Evolutionary conservation across 2,888 invertebrate genomes (phyloP).

Genomic region (Eucera pruinosa): DNA sequence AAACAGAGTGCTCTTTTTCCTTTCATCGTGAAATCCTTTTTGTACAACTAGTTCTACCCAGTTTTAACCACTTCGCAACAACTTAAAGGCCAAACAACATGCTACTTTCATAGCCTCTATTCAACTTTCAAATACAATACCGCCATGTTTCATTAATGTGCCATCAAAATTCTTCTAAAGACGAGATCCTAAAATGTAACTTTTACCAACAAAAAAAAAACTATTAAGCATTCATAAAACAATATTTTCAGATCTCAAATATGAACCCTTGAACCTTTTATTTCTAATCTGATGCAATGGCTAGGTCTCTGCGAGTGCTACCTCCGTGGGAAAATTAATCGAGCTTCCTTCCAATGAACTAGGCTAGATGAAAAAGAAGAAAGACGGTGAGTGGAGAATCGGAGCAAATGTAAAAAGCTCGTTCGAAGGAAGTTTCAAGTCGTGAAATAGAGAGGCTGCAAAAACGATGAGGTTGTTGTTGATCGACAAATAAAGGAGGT

Average conservation of each 20-base stretch:
- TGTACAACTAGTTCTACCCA: no score
- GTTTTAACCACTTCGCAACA: no score
- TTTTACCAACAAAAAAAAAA: no score
- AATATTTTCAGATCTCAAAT: background rate
- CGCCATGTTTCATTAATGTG: no score
- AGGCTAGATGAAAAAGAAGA: background rate
- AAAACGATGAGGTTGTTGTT: slow-evolving; percentile 11
- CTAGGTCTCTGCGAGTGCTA: background rate
- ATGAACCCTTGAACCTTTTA: background rate
- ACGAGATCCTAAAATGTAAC: no score
- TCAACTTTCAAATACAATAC: no score
- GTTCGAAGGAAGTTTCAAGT: slow-evolving; percentile 2
- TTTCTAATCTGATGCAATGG: background rate
- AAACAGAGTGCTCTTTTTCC: no score
- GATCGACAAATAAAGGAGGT: slow-evolving; percentile 30
- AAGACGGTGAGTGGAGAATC: background rate
- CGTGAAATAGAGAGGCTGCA: slow-evolving; percentile 8
- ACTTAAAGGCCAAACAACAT: no score
- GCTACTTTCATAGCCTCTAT: no score
- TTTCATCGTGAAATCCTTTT: no score
- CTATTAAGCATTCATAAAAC: no score
- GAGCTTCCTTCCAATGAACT: background rate
- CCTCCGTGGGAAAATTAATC: slow-evolving; percentile 6
- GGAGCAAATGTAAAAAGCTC: slow-evolving; percentile 2
- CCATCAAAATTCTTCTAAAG: no score